A percentile compares a stretch with the other conserved stretches of the same genome.
These are phyloP conservation scores for Drosophila suzukii DNA, from an alignment of 1,140 invertebrate genomes.

Conservation along the genomic window DNA sequence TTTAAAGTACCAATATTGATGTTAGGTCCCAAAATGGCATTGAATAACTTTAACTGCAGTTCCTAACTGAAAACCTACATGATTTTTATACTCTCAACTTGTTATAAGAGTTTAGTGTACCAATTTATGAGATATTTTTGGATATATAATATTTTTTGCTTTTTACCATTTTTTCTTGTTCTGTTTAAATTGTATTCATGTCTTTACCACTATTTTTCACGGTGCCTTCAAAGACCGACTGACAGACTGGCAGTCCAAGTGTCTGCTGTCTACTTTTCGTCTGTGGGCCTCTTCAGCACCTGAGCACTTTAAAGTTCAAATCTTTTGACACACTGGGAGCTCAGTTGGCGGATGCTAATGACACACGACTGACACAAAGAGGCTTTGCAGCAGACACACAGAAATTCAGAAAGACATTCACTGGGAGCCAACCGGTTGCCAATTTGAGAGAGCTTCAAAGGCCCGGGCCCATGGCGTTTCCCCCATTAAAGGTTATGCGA, in stretches of 20 bases:
- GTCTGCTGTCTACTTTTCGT: slow-evolving; percentile 34
- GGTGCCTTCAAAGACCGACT: slow-evolving; percentile 18
- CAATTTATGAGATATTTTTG: no score
- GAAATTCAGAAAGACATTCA: neutral
- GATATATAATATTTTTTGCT: no score
- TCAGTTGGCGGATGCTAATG: slow-evolving; percentile 47
- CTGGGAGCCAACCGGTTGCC: slow-evolving; percentile 53
- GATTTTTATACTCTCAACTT: no score
- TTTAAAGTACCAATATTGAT: no score
- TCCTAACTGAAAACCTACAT: no score
- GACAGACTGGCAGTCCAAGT: slow-evolving; percentile 28
- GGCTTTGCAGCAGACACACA: slow-evolving; percentile 36
- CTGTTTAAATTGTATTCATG: neutral
- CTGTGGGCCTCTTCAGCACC: slow-evolving; percentile 50
- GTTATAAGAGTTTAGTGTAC: no score
- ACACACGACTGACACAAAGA: slow-evolving; percentile 71
- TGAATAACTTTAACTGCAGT: no score
- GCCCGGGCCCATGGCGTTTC: slow-evolving; percentile 19
- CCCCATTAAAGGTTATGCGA: slow-evolving; percentile 47
- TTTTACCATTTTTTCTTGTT: neutral
- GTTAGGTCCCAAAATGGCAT: no score
- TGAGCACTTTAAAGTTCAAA: slow-evolving; percentile 75
- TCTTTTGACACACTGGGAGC: slow-evolving; percentile 69
- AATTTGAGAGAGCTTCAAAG: slow-evolving; percentile 46
- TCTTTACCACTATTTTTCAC: neutral